phyloP scores from a whole-genome alignment of 2,797 vertebrate species.

The Pelobates cultripes region DNA sequence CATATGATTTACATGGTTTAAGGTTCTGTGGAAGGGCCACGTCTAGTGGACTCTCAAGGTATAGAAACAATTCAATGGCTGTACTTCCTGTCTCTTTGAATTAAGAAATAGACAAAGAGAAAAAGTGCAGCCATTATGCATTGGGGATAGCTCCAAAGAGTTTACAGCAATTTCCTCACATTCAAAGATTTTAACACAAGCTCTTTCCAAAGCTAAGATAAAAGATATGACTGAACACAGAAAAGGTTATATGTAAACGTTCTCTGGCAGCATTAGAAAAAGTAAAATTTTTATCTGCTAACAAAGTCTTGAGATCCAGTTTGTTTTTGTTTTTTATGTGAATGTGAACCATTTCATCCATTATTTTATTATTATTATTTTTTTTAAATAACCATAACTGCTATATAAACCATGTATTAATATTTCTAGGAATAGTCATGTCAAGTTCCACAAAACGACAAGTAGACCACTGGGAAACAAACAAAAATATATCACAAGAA shows the following conservation, averaged over 20 bases:
- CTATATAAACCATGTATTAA: too few relatives aligned
- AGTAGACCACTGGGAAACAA: too few relatives aligned
- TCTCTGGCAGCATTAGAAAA: background rate
- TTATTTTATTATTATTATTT: too few relatives aligned
- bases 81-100: slow-evolving; percentile 21
- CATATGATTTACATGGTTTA: background rate
- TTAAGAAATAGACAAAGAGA: slow-evolving; percentile 23
- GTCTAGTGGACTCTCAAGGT: background rate
- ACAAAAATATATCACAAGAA: too few relatives aligned
- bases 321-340: too few relatives aligned
- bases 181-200: background rate
- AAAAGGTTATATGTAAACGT: background rate
- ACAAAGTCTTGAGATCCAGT: too few relatives aligned
- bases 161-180: slow-evolving; percentile 7
- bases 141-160: background rate
- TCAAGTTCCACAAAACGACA: too few relatives aligned
- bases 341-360: too few relatives aligned
- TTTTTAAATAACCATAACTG: too few relatives aligned
- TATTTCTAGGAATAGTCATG: too few relatives aligned
- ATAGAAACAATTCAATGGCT: slow-evolving; percentile 7
- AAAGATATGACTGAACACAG: background rate
- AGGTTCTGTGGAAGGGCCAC: background rate
- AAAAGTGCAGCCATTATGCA: slow-evolving; percentile 14
- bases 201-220: background rate
- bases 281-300: too few relatives aligned